A percentile compares a stretch with the other conserved stretches of the same genome.
Evolutionary conservation across 1,140 invertebrate genomes (phyloP).

Genomic region (Patella vulgata): DNA sequence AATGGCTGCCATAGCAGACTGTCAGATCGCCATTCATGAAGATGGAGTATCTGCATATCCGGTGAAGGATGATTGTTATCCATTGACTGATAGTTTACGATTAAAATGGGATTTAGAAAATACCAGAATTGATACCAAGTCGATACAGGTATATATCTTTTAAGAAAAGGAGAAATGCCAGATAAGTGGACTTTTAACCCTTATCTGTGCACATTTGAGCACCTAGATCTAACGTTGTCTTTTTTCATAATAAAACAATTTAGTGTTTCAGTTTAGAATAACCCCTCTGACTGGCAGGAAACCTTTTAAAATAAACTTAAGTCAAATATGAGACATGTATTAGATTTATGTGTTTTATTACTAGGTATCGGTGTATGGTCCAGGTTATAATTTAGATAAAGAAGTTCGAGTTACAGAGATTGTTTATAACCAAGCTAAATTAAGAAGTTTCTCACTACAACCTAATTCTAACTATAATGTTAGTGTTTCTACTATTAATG

Average conservation of each 20-base stretch:
- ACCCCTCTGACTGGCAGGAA: no score
- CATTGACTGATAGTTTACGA: background rate
- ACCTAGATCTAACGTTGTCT: no score
- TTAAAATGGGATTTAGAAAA: slow-evolving; percentile 3
- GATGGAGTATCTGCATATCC: slow-evolving; percentile 19
- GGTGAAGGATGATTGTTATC: slow-evolving; percentile 17
- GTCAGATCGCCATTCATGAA: slow-evolving; percentile 3
- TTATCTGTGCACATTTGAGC: no score
- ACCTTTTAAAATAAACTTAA: no score
- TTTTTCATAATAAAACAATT: no score
- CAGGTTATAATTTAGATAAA: background rate
- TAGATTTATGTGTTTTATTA: background rate
- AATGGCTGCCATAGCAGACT: background rate
- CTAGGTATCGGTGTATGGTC: background rate
- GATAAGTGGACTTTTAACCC: no score
- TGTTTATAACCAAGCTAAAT: background rate
- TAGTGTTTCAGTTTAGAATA: no score
- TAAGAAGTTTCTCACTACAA: background rate
- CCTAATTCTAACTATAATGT: background rate
- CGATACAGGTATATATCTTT: background rate
- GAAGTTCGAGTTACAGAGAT: background rate
- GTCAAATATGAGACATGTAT: no score
- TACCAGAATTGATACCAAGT: background rate
- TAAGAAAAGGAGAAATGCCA: no score
- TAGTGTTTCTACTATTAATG: background rate